Evolutionary conservation across 2,113 vertebrate genomes (phyloP), one percentile per base, ranked within the genome.

Genomic region (Rutilus rutilus): DNA sequence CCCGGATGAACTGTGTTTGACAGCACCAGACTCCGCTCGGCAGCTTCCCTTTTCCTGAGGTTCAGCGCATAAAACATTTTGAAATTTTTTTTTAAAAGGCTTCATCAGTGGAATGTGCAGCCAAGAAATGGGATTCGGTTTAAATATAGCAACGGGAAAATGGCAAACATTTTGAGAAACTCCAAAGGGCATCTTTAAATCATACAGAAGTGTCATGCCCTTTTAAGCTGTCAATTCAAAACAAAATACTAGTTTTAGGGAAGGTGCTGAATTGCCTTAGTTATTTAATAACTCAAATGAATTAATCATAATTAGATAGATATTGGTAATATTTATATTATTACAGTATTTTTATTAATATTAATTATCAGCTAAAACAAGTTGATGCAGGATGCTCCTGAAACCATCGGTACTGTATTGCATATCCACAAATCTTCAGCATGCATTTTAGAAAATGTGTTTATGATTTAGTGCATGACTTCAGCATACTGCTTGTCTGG

Each of bases 41-140:
- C 50, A 52, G 33, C 54, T 75, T 74, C 71, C 42, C 45, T 25
- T 47, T 75, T 75, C 73, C 73, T 17, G 60, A 42, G 77, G 27
- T 39, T 79, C 50, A 62, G 57, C 7, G 3, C 11, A 45, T 79
- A 79, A 62, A 60, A 60, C 77, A 79, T 79, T 78, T 36, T n/a
- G 27, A 10, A 39, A 1, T 7, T 14, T 3, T 74, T 59, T 60
- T 62, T 74, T 8, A n/a, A 75, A 75, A 50, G n/a, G 71, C 71
- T 15, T 74, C 71, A 74, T 74, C n/a, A 8, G 6, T 74, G 12
- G 5, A 47, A 25, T 14, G 9, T 25, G 23, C n/a, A 25, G 42
- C 73, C 42, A 74, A 74, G 71, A 74, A 74, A 74, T 25, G n/a
- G 42, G 42, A 74, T 74, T 74, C 2, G 2, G 62, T 79, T 79